phyloP scores from a whole-genome alignment of 2,113 vertebrate species.

The Oreotrochilus melanogaster region DNA sequence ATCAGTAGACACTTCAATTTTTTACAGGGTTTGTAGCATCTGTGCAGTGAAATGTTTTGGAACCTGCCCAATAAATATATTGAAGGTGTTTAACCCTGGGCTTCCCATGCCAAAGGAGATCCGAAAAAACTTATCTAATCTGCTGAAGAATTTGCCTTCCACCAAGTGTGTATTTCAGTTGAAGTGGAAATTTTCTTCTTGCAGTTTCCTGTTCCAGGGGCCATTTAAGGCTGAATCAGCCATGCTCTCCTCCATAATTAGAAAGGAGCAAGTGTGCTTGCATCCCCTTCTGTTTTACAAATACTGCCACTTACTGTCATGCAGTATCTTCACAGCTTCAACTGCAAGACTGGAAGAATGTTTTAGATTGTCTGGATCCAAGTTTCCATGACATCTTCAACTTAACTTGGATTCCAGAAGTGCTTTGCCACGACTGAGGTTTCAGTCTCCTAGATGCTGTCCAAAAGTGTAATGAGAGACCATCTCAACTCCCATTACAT shows the following conservation, averaged over 20 bases:
- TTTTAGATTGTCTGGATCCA: neutral
- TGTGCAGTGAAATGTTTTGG: conserved; percentile 40
- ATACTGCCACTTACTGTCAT: conserved; percentile 51
- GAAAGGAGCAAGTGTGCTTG: conserved; percentile 8
- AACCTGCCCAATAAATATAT: neutral
- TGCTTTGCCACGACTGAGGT: conserved; percentile 15
- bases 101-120: conserved; percentile 24
- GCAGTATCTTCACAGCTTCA: neutral
- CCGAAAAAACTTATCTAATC: conserved; percentile 31
- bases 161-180: neutral
- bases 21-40: conserved; percentile 21
- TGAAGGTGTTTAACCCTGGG: neutral
- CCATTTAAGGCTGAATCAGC: conserved; percentile 39
- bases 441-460: neutral
- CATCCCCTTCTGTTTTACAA: conserved; percentile 37
- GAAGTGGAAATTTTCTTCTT: conserved; percentile 54
- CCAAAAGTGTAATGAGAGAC: conserved; percentile 8
- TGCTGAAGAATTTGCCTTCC: conserved; percentile 46
- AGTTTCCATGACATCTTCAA: conserved; percentile 45
- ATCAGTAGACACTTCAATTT: conserved; percentile 22
- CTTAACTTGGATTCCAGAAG: conserved; percentile 48
- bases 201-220: conserved; percentile 4
- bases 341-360: conserved; percentile 24
- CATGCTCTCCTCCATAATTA: neutral
- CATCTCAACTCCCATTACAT: neutral